phyloP scores from a whole-genome alignment of 1,140 invertebrate genomes.

The Drosophila albomicans region DNA sequence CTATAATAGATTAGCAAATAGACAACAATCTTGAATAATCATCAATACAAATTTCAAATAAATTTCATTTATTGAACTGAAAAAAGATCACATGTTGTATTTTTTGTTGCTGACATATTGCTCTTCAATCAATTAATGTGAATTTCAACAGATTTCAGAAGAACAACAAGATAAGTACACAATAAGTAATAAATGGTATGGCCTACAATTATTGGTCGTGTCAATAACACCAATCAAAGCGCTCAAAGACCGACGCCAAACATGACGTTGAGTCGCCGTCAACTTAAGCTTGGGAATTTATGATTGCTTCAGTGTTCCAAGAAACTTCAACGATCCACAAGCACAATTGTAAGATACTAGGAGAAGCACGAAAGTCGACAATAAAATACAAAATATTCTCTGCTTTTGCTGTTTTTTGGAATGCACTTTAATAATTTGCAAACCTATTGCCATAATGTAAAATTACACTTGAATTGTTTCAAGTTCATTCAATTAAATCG shows the following conservation, averaged over 20 bases:
- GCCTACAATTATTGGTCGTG: constrained; percentile 35
- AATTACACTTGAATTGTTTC: constrained; percentile 73
- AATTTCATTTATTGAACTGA: constrained; percentile 41
- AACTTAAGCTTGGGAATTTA: constrained; percentile 33
- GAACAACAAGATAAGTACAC: background rate
- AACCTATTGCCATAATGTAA: constrained; percentile 29
- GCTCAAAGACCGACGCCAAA: constrained; percentile 56
- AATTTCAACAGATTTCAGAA: constrained; percentile 6
- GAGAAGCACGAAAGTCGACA: background rate
- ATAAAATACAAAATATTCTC: background rate
- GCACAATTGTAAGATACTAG: background rate
- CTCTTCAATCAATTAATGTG: background rate
- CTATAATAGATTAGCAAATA: constrained; percentile 26
- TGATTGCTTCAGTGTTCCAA: constrained; percentile 36
- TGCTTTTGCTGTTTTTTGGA: constrained; percentile 15
- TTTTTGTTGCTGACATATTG: constrained; percentile 1
- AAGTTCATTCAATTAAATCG: constrained; percentile 70
- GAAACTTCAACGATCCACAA: constrained; percentile 11
- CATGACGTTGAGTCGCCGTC: constrained; percentile 34
- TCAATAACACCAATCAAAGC: constrained; percentile 70
- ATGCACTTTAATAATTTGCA: constrained; percentile 19
- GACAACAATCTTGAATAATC: constrained; percentile 47
- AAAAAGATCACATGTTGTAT: constrained; percentile 3
- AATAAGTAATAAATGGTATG: constrained; percentile 9
- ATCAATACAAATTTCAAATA: constrained; percentile 44